Conservation (phyloP, 2,113 vertebrate genomes). For the Nesoenas mayeri region DNA sequence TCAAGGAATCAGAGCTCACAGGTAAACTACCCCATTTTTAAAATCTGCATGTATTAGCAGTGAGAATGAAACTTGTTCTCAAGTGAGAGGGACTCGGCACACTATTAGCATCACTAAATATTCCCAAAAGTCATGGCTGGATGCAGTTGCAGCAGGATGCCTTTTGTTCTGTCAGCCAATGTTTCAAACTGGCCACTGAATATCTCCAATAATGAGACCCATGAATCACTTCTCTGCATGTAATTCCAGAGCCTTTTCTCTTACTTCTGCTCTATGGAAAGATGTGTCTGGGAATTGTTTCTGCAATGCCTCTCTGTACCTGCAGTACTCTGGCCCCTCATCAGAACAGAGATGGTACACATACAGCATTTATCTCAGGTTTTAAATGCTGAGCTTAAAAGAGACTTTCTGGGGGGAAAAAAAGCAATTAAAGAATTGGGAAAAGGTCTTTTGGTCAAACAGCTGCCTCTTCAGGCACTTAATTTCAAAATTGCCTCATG, state of each 20-base stretch:
- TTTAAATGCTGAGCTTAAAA: background rate
- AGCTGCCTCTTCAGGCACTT: background rate
- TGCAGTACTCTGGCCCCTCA: background rate
- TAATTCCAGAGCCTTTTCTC: background rate
- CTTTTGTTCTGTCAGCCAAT: background rate
- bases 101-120: background rate
- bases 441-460: background rate
- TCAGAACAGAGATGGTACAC: background rate
- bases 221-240: background rate
- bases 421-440: background rate
- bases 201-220: background rate
- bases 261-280: background rate
- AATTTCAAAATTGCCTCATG: background rate
- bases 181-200: background rate
- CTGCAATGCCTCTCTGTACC: background rate
- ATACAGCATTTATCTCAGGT: background rate
- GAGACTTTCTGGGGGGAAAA: background rate
- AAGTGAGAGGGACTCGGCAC: background rate
- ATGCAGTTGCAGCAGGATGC: background rate
- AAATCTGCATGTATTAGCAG: background rate
- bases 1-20: background rate
- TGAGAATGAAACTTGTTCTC: background rate
- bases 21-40: background rate
- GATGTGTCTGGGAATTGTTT: background rate
- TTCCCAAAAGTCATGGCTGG: background rate